Conservation (phyloP, 2,797 vertebrate species). For the Malacoraja senta region DNA sequence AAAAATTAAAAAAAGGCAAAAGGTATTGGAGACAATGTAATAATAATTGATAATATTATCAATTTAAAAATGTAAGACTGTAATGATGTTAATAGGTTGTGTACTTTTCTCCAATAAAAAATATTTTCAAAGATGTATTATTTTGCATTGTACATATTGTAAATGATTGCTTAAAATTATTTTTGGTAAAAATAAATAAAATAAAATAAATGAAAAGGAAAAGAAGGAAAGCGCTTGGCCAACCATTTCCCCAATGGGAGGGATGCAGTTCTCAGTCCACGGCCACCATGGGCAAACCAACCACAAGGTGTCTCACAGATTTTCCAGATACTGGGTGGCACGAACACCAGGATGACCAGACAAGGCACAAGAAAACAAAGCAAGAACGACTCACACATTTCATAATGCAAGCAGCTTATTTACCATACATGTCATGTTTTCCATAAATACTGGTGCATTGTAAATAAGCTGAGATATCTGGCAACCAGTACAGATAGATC, state of each 20-base stretch:
- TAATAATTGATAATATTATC: too few species aligned
- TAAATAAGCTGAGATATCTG: slow-evolving; percentile 9
- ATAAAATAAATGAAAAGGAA: too few species aligned
- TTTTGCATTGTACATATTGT: too few species aligned
- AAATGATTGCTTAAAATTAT: too few species aligned
- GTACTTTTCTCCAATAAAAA: too few species aligned
- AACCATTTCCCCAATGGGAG: background rate
- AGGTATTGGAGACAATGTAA: too few species aligned
- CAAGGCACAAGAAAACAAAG: background rate
- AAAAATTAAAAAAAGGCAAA: too few species aligned
- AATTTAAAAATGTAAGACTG: too few species aligned
- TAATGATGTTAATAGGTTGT: too few species aligned
- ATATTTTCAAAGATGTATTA: too few species aligned
- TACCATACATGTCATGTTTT: slow-evolving; percentile 1
- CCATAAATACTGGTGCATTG: background rate
- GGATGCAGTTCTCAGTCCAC: background rate
- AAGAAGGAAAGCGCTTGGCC: background rate
- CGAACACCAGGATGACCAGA: background rate
- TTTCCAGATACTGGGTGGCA: too few species aligned
- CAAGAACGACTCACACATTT: background rate
- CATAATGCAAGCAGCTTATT: background rate
- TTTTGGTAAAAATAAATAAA: too few species aligned
- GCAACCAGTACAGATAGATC: background rate
- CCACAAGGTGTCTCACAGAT: background rate
- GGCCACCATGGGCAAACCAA: background rate